Percentiles rank a stretch among this genome's conserved stretches.
These are phyloP conservation scores for Phylloscopus collybita DNA, from an alignment of 2,797 vertebrate species.

Conservation along the genomic window DNA sequence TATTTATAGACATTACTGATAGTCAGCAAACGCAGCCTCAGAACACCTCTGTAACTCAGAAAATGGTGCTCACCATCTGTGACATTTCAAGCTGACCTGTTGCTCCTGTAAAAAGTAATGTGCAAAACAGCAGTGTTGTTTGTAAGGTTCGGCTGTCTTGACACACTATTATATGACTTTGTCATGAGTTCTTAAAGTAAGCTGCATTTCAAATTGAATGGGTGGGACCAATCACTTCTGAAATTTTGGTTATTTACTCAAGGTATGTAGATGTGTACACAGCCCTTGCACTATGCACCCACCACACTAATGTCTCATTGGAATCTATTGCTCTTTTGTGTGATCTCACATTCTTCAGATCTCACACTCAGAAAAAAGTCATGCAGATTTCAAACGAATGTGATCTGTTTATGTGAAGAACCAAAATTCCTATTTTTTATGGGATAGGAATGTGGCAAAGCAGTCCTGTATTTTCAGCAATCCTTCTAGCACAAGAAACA, in stretches of 20 bases:
- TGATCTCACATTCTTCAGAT: not conserved
- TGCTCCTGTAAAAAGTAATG: not conserved
- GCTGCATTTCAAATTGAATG: not conserved
- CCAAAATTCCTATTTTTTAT: not conserved
- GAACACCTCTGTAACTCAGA: not conserved
- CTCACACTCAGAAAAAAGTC: not conserved
- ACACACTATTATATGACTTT: not conserved
- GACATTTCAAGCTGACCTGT: not conserved
- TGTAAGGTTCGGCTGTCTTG: not conserved
- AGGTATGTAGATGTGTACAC: not conserved
- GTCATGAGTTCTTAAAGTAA: not conserved
- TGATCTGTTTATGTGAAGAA: not conserved
- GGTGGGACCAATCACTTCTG: not conserved
- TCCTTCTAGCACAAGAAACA: not conserved
- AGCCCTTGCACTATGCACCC: rapidly evolving
- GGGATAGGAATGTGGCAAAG: not conserved
- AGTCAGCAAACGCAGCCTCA: not conserved
- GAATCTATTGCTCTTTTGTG: not conserved
- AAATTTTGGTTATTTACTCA: not conserved
- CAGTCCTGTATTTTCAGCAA: not conserved
- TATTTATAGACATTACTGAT: not conserved
- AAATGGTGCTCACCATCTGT: not conserved
- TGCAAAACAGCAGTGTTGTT: not conserved
- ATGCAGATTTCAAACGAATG: not conserved
- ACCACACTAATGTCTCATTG: not conserved